Percentiles rank a stretch among this genome's conserved stretches.
Evolutionary conservation across 2,797 vertebrate genomes (phyloP).

Genomic region (Brachyalestes nurse): DNA sequence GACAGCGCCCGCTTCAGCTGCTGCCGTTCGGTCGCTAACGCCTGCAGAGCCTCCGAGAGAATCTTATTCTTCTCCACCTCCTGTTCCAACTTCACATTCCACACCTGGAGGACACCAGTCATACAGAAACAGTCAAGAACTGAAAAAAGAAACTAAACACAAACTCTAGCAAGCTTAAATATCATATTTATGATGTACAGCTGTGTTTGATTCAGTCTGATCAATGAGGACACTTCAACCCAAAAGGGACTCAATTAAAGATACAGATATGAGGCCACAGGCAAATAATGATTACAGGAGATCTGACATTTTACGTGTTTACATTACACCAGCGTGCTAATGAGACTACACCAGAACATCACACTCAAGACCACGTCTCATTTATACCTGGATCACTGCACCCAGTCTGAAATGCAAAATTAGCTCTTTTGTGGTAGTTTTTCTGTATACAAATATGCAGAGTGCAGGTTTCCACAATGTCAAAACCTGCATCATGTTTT

Average conservation of each 20-base stretch:
- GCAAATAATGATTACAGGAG: not conserved
- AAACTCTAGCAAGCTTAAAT: no score
- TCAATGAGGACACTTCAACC: not conserved
- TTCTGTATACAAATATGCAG: no score
- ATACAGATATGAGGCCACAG: not conserved
- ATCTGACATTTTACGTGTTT: not conserved
- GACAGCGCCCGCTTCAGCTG: conserved; percentile 89
- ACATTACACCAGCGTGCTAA: not conserved
- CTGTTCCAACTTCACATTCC: conserved; percentile 92
- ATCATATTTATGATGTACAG: not conserved
- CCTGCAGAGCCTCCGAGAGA: conserved; percentile 93
- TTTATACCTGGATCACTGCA: not conserved
- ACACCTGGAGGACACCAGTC: conserved; percentile 75
- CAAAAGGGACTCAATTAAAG: conserved; percentile 20
- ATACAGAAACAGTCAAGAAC: no score
- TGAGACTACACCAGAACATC: not conserved
- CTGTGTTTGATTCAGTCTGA: not conserved
- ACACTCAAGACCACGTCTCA: not conserved
- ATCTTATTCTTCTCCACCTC: conserved; percentile 96
- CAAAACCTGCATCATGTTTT: not conserved
- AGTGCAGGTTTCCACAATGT: not conserved
- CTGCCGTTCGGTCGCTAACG: conserved; percentile 91
- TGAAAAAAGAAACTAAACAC: no score
- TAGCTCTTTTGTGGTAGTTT: not conserved
- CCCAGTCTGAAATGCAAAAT: conserved; percentile 1